Evolutionary conservation across 2,113 vertebrate species (phyloP).

Genomic region (Aegithalos caudatus): DNA sequence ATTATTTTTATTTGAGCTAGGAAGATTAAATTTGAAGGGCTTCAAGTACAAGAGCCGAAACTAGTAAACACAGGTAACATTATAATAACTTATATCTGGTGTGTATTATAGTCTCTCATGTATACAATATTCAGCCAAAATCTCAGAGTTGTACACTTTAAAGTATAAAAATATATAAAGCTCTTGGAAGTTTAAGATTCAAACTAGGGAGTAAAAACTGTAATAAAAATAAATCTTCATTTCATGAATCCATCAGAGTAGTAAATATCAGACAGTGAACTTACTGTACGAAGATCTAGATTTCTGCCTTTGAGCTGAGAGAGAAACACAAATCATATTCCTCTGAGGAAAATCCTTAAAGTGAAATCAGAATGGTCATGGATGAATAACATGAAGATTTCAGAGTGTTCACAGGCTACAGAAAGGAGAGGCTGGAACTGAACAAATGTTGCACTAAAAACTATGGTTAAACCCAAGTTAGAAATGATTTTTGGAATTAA

Average conservation of each 20-base stretch:
- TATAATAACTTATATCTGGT: neutral
- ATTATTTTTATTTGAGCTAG: neutral
- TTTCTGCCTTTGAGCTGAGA: neutral
- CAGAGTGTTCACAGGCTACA: neutral
- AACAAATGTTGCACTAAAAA: neutral
- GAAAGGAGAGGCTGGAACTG: neutral
- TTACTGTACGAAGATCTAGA: neutral
- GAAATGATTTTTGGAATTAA: neutral
- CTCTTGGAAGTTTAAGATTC: neutral
- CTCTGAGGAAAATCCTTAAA: neutral
- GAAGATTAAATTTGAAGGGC: neutral
- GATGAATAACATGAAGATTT: neutral
- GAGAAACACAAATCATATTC: neutral
- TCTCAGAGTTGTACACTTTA: neutral
- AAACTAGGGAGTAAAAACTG: neutral
- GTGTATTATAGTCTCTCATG: neutral
- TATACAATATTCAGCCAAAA: neutral
- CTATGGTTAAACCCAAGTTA: neutral
- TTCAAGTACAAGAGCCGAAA: neutral
- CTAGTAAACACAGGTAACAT: neutral
- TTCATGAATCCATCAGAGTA: neutral
- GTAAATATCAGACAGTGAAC: neutral
- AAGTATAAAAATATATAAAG: neutral
- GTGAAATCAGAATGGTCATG: neutral
- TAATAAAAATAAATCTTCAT: neutral